Evolutionary conservation across 35 echinoderm and acorn worm genomes (phyloP).

Genomic region (Heliocidaris erythrogramma): DNA sequence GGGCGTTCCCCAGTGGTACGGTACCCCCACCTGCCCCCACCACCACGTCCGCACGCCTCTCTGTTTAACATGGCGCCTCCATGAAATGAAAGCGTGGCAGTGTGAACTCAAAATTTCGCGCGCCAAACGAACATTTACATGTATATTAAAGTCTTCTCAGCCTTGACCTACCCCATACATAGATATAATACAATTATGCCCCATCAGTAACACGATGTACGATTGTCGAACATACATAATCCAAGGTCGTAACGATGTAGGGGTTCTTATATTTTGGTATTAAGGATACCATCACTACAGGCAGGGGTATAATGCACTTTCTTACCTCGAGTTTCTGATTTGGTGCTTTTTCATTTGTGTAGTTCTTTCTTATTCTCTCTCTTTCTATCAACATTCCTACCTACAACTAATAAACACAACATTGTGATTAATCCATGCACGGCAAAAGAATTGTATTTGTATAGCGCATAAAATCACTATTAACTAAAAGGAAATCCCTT

Average conservation of each 20-base stretch:
- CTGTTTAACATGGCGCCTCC: too few species aligned
- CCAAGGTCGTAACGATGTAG: not conserved
- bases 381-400: not conserved
- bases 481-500: too few species aligned
- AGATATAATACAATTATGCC: not conserved
- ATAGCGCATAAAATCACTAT: too few species aligned
- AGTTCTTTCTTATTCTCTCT: not conserved
- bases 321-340: not conserved
- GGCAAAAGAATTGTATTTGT: too few species aligned
- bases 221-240: conserved; percentile 18
- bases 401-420: not conserved
- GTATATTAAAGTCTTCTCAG: not conserved
- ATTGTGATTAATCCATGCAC: not conserved
- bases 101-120: not conserved
- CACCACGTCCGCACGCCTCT: too few species aligned
- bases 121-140: not conserved
- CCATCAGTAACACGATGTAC: not conserved
- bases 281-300: not conserved
- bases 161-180: conserved; percentile 15
- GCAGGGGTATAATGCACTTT: not conserved
- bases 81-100: not conserved
- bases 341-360: not conserved
- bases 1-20: too few species aligned
- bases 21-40: too few species aligned
- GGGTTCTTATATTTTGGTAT: not conserved